Conservation (phyloP, 2,888 invertebrate species). For the Andricus curvator region DNA sequence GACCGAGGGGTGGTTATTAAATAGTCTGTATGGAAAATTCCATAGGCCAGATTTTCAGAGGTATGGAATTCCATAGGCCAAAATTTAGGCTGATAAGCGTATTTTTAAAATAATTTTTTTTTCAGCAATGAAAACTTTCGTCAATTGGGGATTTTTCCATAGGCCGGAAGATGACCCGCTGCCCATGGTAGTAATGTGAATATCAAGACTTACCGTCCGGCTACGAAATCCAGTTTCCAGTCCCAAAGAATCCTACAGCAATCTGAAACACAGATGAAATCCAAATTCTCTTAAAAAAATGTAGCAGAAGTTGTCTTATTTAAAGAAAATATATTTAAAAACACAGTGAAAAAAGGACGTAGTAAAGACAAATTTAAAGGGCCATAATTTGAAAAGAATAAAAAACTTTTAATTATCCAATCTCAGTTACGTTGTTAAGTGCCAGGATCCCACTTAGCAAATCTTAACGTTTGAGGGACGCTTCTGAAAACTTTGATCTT, state of each 20-base stretch:
- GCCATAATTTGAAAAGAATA: neutral
- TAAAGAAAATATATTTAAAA: too few species aligned
- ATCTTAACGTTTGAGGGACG: slow-evolving; percentile 2
- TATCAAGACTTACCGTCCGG: neutral
- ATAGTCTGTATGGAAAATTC: too few species aligned
- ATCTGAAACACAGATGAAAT: neutral
- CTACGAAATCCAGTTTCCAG: neutral
- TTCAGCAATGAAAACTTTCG: too few species aligned
- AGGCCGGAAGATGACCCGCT: too few species aligned
- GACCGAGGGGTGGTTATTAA: too few species aligned
- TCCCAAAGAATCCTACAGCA: neutral
- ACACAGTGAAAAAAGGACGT: neutral
- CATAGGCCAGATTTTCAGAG: too few species aligned
- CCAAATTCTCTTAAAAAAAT: neutral
- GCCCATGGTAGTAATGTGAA: too few species aligned
- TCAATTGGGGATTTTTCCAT: too few species aligned
- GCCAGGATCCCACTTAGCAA: slow-evolving; percentile 11
- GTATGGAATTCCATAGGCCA: too few species aligned
- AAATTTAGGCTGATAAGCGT: too few species aligned
- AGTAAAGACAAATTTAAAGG: neutral
- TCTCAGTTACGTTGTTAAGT: slow-evolving; percentile 25
- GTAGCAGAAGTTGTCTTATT: too few species aligned
- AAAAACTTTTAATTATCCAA: slow-evolving; percentile 12
- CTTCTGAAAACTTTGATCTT: slow-evolving; percentile 23
- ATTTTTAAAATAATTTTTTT: too few species aligned